Percentiles rank a stretch among this genome's conserved stretches.
These are phyloP conservation scores for Spea bombifrons DNA, from an alignment of 2,113 vertebrate genomes.

Conservation along the genomic window DNA sequence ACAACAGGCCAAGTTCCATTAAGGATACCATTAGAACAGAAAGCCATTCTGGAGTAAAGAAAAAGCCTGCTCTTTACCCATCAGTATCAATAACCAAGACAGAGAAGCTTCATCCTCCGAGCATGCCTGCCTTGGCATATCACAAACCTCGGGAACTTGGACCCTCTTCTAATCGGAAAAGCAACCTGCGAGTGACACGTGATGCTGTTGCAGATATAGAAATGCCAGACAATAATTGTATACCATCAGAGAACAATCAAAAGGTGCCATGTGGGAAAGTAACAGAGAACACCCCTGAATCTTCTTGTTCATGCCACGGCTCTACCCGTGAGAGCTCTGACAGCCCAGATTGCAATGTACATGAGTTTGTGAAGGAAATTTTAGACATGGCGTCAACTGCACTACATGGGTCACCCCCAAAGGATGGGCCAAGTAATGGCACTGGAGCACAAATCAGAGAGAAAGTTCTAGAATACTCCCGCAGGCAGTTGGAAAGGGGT, in stretches of 20 bases:
- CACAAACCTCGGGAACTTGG: constrained; percentile 41
- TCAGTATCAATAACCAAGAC: constrained; percentile 41
- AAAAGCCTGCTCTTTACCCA: constrained; percentile 46
- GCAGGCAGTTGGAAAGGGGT: constrained; percentile 84
- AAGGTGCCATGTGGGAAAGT: constrained; percentile 45
- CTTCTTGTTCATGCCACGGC: constrained; percentile 68
- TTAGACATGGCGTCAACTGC: constrained; percentile 89
- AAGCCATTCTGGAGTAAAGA: constrained; percentile 53
- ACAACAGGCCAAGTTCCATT: constrained; percentile 66
- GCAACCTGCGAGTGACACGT: constrained; percentile 37
- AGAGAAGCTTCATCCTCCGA: constrained; percentile 39
- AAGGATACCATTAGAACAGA: constrained; percentile 61
- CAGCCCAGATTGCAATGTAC: constrained; percentile 77
- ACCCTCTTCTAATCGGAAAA: constrained; percentile 27
- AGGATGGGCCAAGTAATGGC: constrained; percentile 68
- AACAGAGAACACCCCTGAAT: constrained; percentile 33
- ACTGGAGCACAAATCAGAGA: constrained; percentile 84
- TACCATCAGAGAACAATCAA: constrained; percentile 53
- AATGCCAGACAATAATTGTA: constrained; percentile 55
- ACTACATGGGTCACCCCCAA: constrained; percentile 79
- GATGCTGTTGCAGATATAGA: constrained; percentile 38
- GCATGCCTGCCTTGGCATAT: constrained; percentile 44
- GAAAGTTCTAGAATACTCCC: constrained; percentile 92
- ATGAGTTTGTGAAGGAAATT: constrained; percentile 91
- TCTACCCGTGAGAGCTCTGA: constrained; percentile 62